Percentiles rank a stretch among this genome's conserved stretches.
phyloP scores from a whole-genome alignment of 2,888 invertebrate species.

The Cyclophora albipunctata region DNA sequence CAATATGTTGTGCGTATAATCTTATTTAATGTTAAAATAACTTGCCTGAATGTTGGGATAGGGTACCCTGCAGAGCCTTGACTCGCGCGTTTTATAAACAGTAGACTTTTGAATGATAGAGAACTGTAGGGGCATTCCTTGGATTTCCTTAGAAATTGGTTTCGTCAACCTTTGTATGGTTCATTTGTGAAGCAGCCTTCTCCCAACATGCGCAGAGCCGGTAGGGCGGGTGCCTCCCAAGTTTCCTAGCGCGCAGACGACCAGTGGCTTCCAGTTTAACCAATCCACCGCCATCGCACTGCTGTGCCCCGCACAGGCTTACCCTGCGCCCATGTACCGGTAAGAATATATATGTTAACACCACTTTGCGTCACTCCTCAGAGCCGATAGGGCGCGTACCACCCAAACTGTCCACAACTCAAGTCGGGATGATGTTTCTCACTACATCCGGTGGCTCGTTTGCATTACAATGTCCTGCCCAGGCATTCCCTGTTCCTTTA shows the following conservation, averaged over 20 bases:
- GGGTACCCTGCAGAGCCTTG: conserved; percentile 89
- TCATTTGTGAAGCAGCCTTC: conserved; percentile 60
- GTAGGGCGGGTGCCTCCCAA: conserved; percentile 80
- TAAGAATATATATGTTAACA: conserved; percentile 65
- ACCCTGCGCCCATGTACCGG: conserved; percentile 82
- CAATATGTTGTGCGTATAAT: conserved; percentile 46
- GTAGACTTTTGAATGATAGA: conserved; percentile 16
- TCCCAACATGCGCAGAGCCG: conserved; percentile 78
- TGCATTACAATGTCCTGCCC: conserved; percentile 82
- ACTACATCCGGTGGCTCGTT: conserved; percentile 61
- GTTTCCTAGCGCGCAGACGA: conserved; percentile 75
- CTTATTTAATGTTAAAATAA: conserved; percentile 28
- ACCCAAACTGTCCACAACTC: conserved; percentile 56
- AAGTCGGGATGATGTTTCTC: conserved; percentile 76
- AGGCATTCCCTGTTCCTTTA: conserved; percentile 75
- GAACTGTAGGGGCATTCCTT: conserved; percentile 39
- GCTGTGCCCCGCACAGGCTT: conserved; percentile 82
- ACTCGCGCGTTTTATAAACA: conserved; percentile 42
- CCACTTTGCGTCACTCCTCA: conserved; percentile 49
- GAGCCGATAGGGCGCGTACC: conserved; percentile 65
- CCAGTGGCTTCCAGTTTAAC: conserved; percentile 78
- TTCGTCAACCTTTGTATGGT: conserved; percentile 25
- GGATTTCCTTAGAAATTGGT: conserved; percentile 14
- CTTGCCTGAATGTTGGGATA: conserved; percentile 99
- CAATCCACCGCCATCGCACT: conserved; percentile 72